These are phyloP conservation scores for Furcula furcula DNA, from an alignment of 2,888 invertebrate species.

Conservation along the genomic window DNA sequence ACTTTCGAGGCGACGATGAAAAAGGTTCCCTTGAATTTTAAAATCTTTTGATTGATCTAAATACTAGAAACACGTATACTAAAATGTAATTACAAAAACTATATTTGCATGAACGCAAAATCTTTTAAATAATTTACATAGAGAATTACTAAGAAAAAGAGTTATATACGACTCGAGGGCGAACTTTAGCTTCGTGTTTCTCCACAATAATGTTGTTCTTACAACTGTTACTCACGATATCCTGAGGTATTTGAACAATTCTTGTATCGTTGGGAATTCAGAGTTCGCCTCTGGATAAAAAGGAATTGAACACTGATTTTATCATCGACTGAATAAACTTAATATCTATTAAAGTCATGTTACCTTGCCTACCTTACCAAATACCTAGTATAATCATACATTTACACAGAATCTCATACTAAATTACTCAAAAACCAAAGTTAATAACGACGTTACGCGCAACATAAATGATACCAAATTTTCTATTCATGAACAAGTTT, in stretches of 20 bases:
- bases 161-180: constrained; percentile 34
- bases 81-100: constrained; percentile 28
- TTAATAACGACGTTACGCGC: neutral
- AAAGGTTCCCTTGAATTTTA: neutral
- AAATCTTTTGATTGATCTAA: constrained; percentile 3
- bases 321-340: too few relatives aligned
- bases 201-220: constrained; percentile 60
- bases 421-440: neutral
- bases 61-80: constrained; percentile 9
- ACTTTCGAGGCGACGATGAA: neutral
- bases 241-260: constrained; percentile 51
- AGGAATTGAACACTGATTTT: constrained; percentile 28
- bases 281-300: constrained; percentile 6
- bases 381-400: too few relatives aligned
- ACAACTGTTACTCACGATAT: constrained; percentile 65
- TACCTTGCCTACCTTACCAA: too few relatives aligned
- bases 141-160: constrained; percentile 58
- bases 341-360: too few relatives aligned
- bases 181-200: constrained; percentile 63
- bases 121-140: constrained; percentile 42
- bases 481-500: constrained; percentile 2
- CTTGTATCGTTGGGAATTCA: constrained; percentile 30
- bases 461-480: constrained; percentile 8
- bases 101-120: constrained; percentile 37
- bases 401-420: too few relatives aligned